phyloP scores from a whole-genome alignment of 2,113 vertebrate genomes.

The Callorhinus ursinus region DNA sequence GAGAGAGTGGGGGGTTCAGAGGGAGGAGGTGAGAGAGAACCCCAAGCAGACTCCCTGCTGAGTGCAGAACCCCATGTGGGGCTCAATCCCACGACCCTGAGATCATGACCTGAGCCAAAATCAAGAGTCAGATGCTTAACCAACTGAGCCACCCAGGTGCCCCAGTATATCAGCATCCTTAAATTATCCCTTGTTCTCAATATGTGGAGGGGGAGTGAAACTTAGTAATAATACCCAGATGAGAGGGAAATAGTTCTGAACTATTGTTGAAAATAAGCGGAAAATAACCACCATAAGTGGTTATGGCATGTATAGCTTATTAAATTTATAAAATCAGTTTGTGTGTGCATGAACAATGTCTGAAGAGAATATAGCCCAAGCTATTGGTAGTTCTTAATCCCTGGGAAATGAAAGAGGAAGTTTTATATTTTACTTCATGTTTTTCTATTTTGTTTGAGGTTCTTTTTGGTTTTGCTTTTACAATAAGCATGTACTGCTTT shows the following conservation, averaged over 20 bases:
- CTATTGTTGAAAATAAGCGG: background rate
- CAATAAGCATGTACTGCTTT: background rate
- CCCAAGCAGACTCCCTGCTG: background rate
- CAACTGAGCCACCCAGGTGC: background rate
- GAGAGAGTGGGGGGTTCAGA: background rate
- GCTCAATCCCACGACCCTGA: background rate
- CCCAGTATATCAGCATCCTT: background rate
- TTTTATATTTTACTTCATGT: background rate
- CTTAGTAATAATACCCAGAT: background rate
- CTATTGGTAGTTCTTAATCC: background rate
- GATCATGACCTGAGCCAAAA: background rate
- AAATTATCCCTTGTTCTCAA: background rate
- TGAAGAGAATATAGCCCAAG: background rate
- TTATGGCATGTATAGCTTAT: background rate
- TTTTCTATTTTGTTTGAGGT: background rate
- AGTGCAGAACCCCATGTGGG: background rate
- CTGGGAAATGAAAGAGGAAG: background rate
- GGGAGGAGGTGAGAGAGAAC: background rate
- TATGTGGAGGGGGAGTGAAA: too few species aligned
- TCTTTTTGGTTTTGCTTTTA: slow-evolving; percentile 35
- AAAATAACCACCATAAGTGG: background rate
- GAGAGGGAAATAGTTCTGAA: slow-evolving; percentile 26
- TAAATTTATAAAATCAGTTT: background rate
- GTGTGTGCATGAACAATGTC: background rate
- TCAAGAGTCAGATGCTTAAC: background rate